phyloP scores from a whole-genome alignment of 2,888 invertebrate species.

The Euplagia quadripunctaria region DNA sequence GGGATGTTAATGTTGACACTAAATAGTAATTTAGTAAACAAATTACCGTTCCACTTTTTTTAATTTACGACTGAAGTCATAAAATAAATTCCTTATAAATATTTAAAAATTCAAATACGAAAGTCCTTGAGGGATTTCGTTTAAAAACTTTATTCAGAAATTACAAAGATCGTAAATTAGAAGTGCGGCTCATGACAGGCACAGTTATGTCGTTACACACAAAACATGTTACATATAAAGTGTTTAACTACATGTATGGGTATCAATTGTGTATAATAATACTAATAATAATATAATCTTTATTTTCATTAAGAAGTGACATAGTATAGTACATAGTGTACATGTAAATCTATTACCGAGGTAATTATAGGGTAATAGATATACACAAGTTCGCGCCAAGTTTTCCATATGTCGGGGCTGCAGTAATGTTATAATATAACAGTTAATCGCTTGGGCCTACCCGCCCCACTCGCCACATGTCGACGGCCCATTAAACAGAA shows the following conservation, averaged over 20 bases:
- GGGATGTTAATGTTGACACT: conserved; percentile 33
- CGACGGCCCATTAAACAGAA: conserved; percentile 76
- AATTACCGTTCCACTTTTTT: conserved; percentile 36
- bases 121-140: conserved; percentile 45
- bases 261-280: conserved; percentile 1
- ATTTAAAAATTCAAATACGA: conserved; percentile 52
- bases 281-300: too few species aligned
- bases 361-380: conserved; percentile 37
- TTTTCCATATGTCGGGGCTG: conserved; percentile 69
- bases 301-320: too few species aligned
- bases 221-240: not conserved
- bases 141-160: conserved; percentile 44
- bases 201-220: conserved; percentile 15
- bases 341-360: conserved; percentile 49
- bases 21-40: conserved; percentile 43
- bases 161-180: conserved; percentile 48
- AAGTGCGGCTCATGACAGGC: conserved; percentile 27
- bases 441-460: conserved; percentile 53
- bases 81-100: conserved; percentile 53
- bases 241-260: not conserved
- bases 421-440: conserved; percentile 59
- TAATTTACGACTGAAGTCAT: conserved; percentile 44
- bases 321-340: too few species aligned
- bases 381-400: conserved; percentile 49
- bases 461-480: conserved; percentile 71